phyloP scores from a whole-genome alignment of 1,140 invertebrate species.

The Anoplophora glabripennis region DNA sequence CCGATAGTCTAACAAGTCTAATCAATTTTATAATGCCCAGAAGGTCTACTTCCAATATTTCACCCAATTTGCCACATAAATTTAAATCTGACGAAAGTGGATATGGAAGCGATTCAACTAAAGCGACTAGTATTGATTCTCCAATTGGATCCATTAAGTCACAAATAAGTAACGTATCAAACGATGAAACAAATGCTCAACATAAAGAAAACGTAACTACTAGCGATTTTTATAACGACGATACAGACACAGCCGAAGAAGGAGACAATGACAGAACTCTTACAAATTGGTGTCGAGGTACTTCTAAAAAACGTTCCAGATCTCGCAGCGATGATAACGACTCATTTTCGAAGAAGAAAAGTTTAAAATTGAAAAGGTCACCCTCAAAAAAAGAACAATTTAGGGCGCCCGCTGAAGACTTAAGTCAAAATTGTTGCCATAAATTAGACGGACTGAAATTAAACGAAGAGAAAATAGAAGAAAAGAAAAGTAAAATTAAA shows the following conservation, averaged over 20 bases:
- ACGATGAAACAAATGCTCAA: background rate
- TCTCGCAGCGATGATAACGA: slow-evolving; percentile 22
- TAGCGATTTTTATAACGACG: slow-evolving; percentile 30
- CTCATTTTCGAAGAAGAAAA: slow-evolving; percentile 9
- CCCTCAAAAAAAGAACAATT: slow-evolving; percentile 8
- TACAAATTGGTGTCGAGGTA: background rate
- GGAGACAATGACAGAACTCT: slow-evolving; percentile 23
- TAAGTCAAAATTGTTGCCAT: slow-evolving; percentile 22
- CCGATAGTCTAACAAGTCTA: slow-evolving; percentile 34
- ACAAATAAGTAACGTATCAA: slow-evolving; percentile 19
- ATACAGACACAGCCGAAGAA: slow-evolving; percentile 40
- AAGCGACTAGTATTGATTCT: slow-evolving; percentile 56
- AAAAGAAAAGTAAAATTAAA: background rate
- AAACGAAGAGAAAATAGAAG: background rate
- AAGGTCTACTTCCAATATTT: slow-evolving; percentile 23
- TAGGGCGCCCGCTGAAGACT: slow-evolving; percentile 20
- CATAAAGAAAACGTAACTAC: slow-evolving; percentile 1
- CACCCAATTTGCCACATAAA: slow-evolving; percentile 23
- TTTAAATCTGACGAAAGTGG: slow-evolving; percentile 58
- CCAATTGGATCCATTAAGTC: slow-evolving; percentile 44
- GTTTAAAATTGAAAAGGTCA: slow-evolving; percentile 20
- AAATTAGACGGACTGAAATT: slow-evolving; percentile 17
- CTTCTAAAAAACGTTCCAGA: slow-evolving; percentile 27
- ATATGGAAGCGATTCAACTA: slow-evolving; percentile 63
- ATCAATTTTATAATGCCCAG: slow-evolving; percentile 34